phyloP scores from a whole-genome alignment of 2,888 invertebrate genomes.

The Branchellion lobata region DNA sequence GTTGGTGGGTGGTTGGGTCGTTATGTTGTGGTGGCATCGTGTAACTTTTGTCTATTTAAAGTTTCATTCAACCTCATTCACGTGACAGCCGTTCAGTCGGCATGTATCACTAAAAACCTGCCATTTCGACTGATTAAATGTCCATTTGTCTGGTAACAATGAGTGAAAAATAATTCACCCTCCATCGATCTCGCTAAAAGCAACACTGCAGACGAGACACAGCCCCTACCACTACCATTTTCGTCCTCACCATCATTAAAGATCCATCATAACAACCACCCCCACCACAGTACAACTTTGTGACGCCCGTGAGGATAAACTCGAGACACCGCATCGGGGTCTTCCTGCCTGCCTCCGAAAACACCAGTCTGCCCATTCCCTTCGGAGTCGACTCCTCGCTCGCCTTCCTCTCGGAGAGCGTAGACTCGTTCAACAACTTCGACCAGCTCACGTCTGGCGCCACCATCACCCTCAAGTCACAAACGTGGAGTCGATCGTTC shows the following conservation, averaged over 20 bases:
- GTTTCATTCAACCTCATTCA: no score
- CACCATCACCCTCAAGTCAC: constrained; percentile 9
- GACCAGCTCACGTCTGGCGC: constrained; percentile 5
- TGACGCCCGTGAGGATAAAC: constrained; percentile 15
- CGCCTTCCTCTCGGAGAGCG: constrained; percentile 23
- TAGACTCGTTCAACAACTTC: constrained; percentile 19
- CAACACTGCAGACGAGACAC: no score
- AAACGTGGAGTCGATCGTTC: constrained; percentile 44
- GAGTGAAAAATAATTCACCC: background rate
- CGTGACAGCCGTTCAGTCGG: no score
- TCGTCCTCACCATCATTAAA: no score
- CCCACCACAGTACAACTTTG: constrained; percentile 43
- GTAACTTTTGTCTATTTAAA: no score
- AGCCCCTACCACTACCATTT: no score
- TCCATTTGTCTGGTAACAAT: no score
- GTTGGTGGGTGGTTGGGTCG: constrained; percentile 4
- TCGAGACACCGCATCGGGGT: constrained; percentile 39
- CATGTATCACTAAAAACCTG: no score
- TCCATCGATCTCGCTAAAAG: no score
- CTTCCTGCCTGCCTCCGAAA: constrained; percentile 4
- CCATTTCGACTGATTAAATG: no score
- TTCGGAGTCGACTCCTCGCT: constrained; percentile 31
- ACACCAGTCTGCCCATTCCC: constrained; percentile 38
- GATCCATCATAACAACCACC: no score
- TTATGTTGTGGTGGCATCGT: no score